Evolutionary conservation across 1,140 invertebrate genomes (phyloP), one percentile per base, ranked within the genome.

Genomic region (Bombyx mori): DNA sequence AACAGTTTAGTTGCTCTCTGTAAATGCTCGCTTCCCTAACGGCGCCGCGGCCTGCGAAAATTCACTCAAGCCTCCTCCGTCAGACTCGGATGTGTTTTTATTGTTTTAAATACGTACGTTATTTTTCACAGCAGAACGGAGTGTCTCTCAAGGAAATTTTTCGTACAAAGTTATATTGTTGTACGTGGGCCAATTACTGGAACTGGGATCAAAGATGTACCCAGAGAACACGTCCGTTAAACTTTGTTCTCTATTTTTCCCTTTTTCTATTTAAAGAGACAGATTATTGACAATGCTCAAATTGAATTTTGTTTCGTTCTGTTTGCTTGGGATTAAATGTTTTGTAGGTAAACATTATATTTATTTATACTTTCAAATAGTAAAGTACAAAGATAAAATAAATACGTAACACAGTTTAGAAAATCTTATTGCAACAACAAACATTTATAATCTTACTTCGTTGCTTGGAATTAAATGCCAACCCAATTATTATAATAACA

Each of bases 71-170:
- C 53, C 65, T 61, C 68, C 68, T 66, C 68, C 69, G 61, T 66
- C 65, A 69, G 69, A 68, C 66, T 58, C 59, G 65, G 68, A 69
- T 74, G 64, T 69, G 66, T 77, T 79, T 75, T 79, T 79, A 79
- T 75, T 78, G 63, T 76, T 75, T 76, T 71, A 76, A 79, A 78
- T 73, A 70, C 72, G 63, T 73, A 71, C 68, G 67, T 68, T 75
- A 68, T 69, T 73, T 73, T 69, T 68, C 63, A 58, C 65, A 68
- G 64, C 63, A 65, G 62, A 69, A 62, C 60, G 51, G 63, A 63
- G 62, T 63, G 59, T 57, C 57, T 62, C 58, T 58, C 58, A 61
- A 66, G 51, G 64, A 66, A 66, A 70, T 66, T 71, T 65, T 35
- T 35, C 61, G 59, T 60, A 66, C 62, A 62, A 76, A 73, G 64